phyloP scores from a whole-genome alignment of 2,888 invertebrate species.

The Ophion ventricosus region DNA sequence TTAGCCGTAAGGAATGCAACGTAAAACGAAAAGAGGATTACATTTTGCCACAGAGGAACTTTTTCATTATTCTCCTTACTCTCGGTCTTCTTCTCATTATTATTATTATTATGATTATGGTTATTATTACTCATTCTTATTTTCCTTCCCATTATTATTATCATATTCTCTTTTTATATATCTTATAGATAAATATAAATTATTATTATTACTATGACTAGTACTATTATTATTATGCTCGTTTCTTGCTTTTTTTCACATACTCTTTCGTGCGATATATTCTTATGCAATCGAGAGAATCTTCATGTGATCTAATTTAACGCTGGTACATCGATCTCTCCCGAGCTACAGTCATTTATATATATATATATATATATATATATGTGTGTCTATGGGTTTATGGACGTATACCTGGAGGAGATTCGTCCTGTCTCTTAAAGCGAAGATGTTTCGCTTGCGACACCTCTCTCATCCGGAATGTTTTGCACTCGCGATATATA shows the following conservation, averaged over 20 bases:
- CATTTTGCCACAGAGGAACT: slow-evolving; percentile 13
- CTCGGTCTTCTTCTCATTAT: not conserved
- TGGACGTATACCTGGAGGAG: slow-evolving; percentile 20
- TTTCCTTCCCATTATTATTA: no score
- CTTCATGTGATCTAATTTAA: slow-evolving; percentile 82
- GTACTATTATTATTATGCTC: not conserved
- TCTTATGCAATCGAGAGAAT: slow-evolving; percentile 70
- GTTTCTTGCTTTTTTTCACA: slow-evolving; percentile 16
- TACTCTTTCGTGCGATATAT: slow-evolving; percentile 27
- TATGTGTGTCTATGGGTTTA: slow-evolving; percentile 11
- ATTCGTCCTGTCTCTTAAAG: slow-evolving; percentile 45
- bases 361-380: slow-evolving; percentile 26
- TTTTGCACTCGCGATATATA: slow-evolving; percentile 34
- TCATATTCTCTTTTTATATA: not conserved
- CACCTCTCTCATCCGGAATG: slow-evolving; percentile 60
- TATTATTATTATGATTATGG: not conserved
- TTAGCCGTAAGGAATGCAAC: no score
- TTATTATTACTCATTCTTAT: no score
- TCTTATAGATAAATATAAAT: not conserved
- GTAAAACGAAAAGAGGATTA: not conserved
- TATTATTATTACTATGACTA: not conserved
- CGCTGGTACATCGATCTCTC: slow-evolving; percentile 80
- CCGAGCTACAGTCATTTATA: slow-evolving; percentile 69
- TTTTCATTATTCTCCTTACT: slow-evolving; percentile 25
- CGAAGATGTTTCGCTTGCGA: slow-evolving; percentile 61